A percentile compares a stretch with the other conserved stretches of the same genome.
Conservation (phyloP, 2,113 vertebrate genomes). For the Labrus mixtus region DNA sequence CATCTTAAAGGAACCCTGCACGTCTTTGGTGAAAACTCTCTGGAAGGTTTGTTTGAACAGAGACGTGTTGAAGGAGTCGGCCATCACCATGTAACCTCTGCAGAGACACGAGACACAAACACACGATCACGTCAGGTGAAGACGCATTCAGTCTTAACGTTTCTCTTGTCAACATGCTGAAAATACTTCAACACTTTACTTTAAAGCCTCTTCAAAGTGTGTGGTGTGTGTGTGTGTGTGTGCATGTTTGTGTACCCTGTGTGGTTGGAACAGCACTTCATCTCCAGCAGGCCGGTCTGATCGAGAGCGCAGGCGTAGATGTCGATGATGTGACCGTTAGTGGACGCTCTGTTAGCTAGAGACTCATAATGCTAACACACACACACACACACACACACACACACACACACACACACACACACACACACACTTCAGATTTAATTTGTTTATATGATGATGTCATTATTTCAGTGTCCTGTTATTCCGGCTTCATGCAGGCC, state of each 20-base stretch:
- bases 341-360: constrained; percentile 91
- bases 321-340: constrained; percentile 95
- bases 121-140: too few relatives aligned
- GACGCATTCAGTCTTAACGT: too few relatives aligned
- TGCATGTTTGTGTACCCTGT: constrained; percentile 86
- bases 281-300: constrained; percentile 96
- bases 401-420: constrained; percentile 37
- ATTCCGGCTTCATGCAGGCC: too few relatives aligned
- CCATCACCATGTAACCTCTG: constrained; percentile 99
- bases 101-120: not conserved
- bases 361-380: constrained; percentile 92
- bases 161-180: too few relatives aligned
- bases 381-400: constrained; percentile 43
- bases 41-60: constrained; percentile 99
- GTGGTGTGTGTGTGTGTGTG: too few relatives aligned
- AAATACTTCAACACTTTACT: too few relatives aligned
- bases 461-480: too few relatives aligned
- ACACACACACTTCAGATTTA: too few relatives aligned
- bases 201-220: too few relatives aligned
- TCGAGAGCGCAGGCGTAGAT: constrained; percentile 97
- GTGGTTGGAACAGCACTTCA: constrained; percentile 97
- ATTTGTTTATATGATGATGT: too few relatives aligned
- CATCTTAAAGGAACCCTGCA: constrained; percentile 96
- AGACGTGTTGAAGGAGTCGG: constrained; percentile 98
- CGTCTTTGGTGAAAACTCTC: constrained; percentile 95